These are phyloP conservation scores for Clusia tigrina DNA, from an alignment of 2,888 invertebrate genomes.

Conservation along the genomic window DNA sequence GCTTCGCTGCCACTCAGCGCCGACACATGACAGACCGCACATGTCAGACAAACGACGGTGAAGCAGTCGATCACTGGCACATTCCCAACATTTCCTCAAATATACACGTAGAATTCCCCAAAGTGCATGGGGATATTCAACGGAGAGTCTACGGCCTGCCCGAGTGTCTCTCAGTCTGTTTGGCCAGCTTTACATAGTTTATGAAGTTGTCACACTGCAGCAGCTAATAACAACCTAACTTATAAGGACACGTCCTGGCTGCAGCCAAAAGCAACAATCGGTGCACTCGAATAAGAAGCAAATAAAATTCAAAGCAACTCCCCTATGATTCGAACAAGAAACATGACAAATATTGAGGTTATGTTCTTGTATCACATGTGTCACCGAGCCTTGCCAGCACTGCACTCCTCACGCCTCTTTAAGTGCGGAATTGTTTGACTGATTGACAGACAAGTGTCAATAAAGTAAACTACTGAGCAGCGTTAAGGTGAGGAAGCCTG, in stretches of 20 bases:
- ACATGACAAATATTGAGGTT: neutral
- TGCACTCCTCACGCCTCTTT: neutral
- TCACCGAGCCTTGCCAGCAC: slow-evolving; percentile 3
- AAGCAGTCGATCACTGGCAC: neutral
- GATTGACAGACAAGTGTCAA: slow-evolving; percentile 38
- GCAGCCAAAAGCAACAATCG: neutral
- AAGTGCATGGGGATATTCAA: neutral
- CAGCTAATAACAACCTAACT: slow-evolving; percentile 18
- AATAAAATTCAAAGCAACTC: slow-evolving; percentile 1
- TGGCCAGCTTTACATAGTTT: slow-evolving; percentile 49
- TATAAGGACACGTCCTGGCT: neutral
- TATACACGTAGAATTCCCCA: neutral
- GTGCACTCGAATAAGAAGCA: no score
- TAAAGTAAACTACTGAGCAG: neutral
- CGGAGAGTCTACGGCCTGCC: neutral
- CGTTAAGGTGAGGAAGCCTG: no score
- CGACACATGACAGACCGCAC: slow-evolving; percentile 23
- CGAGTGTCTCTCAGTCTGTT: neutral
- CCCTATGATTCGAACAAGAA: neutral
- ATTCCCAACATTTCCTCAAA: neutral
- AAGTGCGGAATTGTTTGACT: slow-evolving; percentile 37
- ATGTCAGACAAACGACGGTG: neutral
- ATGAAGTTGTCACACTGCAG: slow-evolving; percentile 53
- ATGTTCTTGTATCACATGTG: neutral
- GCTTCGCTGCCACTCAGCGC: no score